A percentile compares a stretch with the other conserved stretches of the same genome.
These are phyloP conservation scores for Cerastoderma edule DNA, from an alignment of 2,888 invertebrate genomes.

Conservation along the genomic window DNA sequence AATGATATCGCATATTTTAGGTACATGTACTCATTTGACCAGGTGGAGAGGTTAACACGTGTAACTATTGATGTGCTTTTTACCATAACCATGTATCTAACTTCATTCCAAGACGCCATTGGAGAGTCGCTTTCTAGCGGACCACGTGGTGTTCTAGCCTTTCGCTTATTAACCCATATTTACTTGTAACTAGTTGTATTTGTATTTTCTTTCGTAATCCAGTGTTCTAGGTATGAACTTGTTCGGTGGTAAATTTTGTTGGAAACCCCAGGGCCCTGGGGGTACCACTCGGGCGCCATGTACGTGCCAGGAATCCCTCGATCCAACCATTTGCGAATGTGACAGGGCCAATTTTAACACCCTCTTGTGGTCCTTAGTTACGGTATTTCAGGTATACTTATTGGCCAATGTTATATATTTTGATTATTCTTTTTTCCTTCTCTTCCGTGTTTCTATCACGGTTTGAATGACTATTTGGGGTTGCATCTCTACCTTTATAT, in stretches of 20 bases:
- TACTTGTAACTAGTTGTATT: conserved; percentile 19
- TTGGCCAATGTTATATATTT: conserved; percentile 26
- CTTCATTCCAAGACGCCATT: not conserved
- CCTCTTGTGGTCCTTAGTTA: conserved; percentile 85
- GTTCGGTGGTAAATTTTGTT: conserved; percentile 99
- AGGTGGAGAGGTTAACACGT: too few relatives aligned
- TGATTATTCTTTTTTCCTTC: conserved; percentile 36
- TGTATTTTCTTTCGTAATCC: conserved; percentile 85
- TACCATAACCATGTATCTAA: conserved; percentile 10
- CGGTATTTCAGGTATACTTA: conserved; percentile 84
- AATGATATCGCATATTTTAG: too few relatives aligned
- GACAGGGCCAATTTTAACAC: conserved; percentile 85
- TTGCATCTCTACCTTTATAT: conserved; percentile 18
- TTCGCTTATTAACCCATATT: conserved; percentile 18
- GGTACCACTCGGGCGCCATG: conserved; percentile 85
- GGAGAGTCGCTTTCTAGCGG: conserved; percentile 24
- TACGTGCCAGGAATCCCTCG: conserved; percentile 94
- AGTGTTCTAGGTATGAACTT: conserved; percentile 99
- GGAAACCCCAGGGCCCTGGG: conserved; percentile 86
- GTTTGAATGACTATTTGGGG: conserved; percentile 22
- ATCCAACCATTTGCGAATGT: conserved; percentile 82
- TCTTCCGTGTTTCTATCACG: conserved; percentile 38
- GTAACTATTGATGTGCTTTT: conserved; percentile 1
- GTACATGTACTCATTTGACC: too few relatives aligned
- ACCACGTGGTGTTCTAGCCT: not conserved